Evolutionary conservation across 2,113 vertebrate genomes (phyloP).

Genomic region (Dolichotis patagonum): DNA sequence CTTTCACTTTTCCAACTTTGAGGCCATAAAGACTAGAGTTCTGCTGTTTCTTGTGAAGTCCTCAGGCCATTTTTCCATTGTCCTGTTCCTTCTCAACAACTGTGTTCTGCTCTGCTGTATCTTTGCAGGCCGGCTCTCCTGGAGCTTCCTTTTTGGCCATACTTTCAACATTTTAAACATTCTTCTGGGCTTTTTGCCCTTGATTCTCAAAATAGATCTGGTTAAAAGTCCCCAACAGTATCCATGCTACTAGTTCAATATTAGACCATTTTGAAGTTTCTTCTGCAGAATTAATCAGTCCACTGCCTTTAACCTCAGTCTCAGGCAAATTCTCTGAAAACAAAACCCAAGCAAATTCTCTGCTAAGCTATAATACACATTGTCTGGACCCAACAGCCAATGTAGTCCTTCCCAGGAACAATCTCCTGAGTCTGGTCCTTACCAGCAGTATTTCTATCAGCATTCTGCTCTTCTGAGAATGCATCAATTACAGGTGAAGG

Average conservation of each 20-base stretch:
- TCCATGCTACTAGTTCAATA: background rate
- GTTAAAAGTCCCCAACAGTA: background rate
- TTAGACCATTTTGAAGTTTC: background rate
- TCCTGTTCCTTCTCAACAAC: background rate
- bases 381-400: background rate
- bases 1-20: background rate
- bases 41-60: background rate
- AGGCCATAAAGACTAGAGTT: background rate
- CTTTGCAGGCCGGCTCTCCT: background rate
- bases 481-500: background rate
- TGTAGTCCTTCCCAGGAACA: background rate
- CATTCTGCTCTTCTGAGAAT: background rate
- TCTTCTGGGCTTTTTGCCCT: background rate
- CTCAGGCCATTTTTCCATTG: background rate
- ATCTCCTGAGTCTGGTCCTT: background rate
- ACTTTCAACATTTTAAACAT: background rate
- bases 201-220: background rate
- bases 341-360: background rate
- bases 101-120: background rate
- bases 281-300: background rate
- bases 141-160: background rate
- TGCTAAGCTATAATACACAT: background rate
- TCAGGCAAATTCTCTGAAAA: background rate
- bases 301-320: background rate
- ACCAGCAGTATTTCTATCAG: background rate